These are phyloP conservation scores for Cricetomys ansorgei DNA, from an alignment of 2,113 vertebrate genomes.

Conservation along the genomic window DNA sequence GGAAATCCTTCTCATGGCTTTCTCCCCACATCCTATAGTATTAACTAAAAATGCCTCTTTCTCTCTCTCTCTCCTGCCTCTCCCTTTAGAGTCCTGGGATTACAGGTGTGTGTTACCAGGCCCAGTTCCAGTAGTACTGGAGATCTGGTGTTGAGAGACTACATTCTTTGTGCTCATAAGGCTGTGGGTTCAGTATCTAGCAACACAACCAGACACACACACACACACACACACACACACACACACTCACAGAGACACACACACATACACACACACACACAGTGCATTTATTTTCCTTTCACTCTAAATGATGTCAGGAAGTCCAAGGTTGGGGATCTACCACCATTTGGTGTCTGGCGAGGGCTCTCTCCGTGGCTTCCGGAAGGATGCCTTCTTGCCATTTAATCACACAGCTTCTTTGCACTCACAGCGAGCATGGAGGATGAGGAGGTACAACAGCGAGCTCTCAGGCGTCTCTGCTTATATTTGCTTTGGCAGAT, in stretches of 20 bases:
- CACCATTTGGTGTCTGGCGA: background rate
- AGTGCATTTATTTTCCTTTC: background rate
- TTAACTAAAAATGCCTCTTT: background rate
- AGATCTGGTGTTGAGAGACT: background rate
- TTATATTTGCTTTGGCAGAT: background rate
- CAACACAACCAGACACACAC: background rate
- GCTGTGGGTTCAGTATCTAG: too few species aligned
- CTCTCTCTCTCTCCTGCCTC: too few species aligned
- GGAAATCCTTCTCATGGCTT: background rate
- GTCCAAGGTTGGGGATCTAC: background rate
- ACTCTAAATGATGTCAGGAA: background rate
- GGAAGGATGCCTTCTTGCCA: background rate
- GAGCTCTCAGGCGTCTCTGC: background rate
- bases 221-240: background rate
- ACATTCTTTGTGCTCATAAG: background rate
- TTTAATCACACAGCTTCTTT: background rate
- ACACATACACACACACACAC: background rate
- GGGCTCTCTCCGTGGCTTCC: background rate
- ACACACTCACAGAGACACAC: too few species aligned
- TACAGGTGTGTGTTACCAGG: background rate
- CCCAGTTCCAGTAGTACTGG: background rate
- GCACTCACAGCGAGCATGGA: background rate
- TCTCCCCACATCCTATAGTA: background rate
- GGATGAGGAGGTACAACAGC: rapidly evolving
- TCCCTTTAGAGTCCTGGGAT: background rate